These are phyloP conservation scores for Gobio occitaniae DNA, from an alignment of 2,797 vertebrate genomes.

Conservation along the genomic window DNA sequence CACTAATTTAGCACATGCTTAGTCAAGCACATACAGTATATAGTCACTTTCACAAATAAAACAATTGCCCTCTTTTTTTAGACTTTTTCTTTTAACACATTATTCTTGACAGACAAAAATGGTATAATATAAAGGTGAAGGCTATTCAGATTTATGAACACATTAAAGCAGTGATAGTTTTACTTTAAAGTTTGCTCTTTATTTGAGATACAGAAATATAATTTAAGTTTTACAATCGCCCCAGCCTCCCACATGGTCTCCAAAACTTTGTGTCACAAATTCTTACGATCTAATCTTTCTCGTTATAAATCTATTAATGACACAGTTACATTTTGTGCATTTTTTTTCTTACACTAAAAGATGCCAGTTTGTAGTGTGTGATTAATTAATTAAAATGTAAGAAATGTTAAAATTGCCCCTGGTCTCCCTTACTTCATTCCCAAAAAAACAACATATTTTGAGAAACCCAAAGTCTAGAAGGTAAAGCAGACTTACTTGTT, in stretches of 20 bases:
- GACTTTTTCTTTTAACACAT: background rate
- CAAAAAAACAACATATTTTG: constrained; percentile 7
- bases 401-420: constrained; percentile 1
- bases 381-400: background rate
- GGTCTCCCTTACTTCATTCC: background rate
- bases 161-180: background rate
- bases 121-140: constrained; percentile 3
- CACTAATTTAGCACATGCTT: background rate
- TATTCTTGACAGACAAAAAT: background rate
- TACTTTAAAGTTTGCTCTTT: constrained; percentile 6
- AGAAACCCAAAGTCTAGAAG: background rate
- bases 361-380: background rate
- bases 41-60: too few relatives aligned
- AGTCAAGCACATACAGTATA: too few relatives aligned
- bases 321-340: background rate
- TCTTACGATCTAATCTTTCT: background rate
- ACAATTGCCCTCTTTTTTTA: too few relatives aligned
- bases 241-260: background rate
- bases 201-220: background rate
- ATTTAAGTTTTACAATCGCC: background rate
- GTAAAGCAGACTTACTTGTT: background rate
- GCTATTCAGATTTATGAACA: background rate
- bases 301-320: background rate
- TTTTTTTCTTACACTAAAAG: background rate
- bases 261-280: background rate